Percentiles rank a stretch among this genome's conserved stretches.
Evolutionary conservation across 1,140 invertebrate genomes (phyloP).

Genomic region (Leptonema lineaticorne): DNA sequence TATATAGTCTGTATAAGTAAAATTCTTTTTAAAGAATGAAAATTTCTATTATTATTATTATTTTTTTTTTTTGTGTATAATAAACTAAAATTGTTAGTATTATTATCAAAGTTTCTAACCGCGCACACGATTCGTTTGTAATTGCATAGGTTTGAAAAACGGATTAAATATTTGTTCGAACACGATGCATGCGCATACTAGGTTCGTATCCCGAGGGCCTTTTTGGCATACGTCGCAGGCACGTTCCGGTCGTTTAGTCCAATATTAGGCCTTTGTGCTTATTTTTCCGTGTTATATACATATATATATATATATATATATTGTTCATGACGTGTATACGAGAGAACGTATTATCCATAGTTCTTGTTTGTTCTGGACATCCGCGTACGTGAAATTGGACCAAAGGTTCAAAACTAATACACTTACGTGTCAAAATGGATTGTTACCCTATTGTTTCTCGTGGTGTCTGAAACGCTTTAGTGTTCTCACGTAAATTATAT

Average conservation of each 20-base stretch:
- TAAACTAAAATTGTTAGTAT: too few species aligned
- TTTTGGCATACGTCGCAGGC: neutral
- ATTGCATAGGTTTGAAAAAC: neutral
- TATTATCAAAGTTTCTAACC: too few species aligned
- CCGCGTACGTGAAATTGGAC: neutral
- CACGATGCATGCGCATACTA: neutral
- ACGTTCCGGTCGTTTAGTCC: conserved; percentile 11
- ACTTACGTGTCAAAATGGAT: conserved; percentile 20
- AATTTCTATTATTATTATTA: too few species aligned
- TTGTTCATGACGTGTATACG: too few species aligned
- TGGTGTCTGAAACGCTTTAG: neutral
- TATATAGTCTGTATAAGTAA: too few species aligned
- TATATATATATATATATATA: too few species aligned
- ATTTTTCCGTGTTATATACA: neutral
- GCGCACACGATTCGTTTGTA: neutral
- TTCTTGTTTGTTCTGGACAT: conserved; percentile 28
- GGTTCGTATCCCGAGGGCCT: neutral
- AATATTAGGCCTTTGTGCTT: conserved; percentile 13
- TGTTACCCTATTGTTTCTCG: neutral
- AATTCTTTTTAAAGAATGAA: too few species aligned
- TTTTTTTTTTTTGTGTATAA: too few species aligned
- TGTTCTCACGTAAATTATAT: conserved; percentile 21
- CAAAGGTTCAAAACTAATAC: conserved; percentile 17
- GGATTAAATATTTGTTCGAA: conserved; percentile 8
- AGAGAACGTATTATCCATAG: neutral